Conservation (phyloP, 1,140 invertebrate species). For the Whitmania pigra region DNA sequence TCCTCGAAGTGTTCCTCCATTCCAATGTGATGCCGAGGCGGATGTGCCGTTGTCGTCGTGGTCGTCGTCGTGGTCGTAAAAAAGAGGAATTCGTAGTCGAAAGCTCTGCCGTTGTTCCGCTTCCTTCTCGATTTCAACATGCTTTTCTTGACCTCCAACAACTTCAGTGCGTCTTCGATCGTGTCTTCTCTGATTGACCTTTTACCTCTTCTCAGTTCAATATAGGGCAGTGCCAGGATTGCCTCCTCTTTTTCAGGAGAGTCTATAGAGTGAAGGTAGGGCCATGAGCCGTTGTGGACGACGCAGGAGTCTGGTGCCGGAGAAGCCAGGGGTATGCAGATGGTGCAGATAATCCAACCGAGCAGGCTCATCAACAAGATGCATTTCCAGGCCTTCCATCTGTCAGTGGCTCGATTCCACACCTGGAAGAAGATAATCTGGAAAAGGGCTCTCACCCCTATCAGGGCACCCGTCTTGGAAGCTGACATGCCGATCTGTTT, state of each 20-base stretch:
- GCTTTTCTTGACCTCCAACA: not conserved
- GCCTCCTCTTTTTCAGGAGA: not conserved
- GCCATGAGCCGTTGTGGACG: not conserved
- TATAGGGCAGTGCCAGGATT: not conserved
- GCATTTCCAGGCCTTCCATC: constrained; percentile 3
- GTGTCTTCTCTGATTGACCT: not conserved
- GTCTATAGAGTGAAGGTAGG: not conserved
- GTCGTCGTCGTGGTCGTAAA: not conserved
- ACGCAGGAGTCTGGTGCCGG: not conserved
- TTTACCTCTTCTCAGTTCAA: not conserved
- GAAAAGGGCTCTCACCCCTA: not conserved
- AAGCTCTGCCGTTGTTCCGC: not conserved
- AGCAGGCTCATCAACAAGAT: not conserved
- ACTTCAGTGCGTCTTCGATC: not conserved
- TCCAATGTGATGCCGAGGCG: not conserved
- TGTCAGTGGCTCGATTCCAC: not conserved
- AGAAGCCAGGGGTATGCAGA: not conserved
- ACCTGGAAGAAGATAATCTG: not conserved
- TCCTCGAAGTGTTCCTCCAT: too few species aligned
- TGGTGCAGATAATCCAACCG: constrained; percentile 6
- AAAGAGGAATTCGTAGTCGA: not conserved
- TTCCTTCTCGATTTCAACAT: not conserved
- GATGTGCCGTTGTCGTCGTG: not conserved
- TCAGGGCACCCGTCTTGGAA: not conserved
- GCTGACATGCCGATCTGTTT: constrained; percentile 9